Evolutionary conservation across 2,888 invertebrate genomes (phyloP), one percentile per base, ranked within the genome.

Genomic region (Hypomecis atomaria): DNA sequence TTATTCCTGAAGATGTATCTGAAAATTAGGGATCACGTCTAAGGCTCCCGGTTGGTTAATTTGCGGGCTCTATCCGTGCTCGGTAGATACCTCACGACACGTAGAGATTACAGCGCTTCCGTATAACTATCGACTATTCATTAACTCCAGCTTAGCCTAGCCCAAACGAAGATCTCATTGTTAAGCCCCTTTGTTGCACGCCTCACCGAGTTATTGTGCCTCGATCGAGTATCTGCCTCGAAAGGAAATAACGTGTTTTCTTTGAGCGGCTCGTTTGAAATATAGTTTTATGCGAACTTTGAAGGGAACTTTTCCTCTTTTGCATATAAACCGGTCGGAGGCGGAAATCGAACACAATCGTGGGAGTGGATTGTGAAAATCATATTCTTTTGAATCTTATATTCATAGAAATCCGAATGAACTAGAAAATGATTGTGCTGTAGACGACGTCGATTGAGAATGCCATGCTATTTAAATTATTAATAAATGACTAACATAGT

Each of bases 1-100:
- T 92, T 92, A 91, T 92, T 89, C 90, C 83, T 82, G 77, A 87
- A 89, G 89, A 92, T 90, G 90, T 92, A 92, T 92, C 91, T 90
- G 90, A 90, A 92, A 92, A 92, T 92, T 91, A 92, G 92, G 92
- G 91, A 92, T 92, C 91, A 91, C 88, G 84, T 83, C 86, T 82
- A 75, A 82, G 83, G 62, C 65, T 57, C 74, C 68, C 70, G 72
- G 74, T 73, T 79, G 88, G 88, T 87, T 90, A 90, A 90, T 90
- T 90, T 90, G 89, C 85, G 83, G 86, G 81, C 82, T 82, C 72
- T 78, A 69, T 67, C 71, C 75, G 71, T 71, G 75, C 47, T 23
- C 76, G 76, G 77, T 73, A 78, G 50, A 78, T 81, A 78, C 78
- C 76, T 76, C 81, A 82, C 81, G 81, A 76, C 77, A 81, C 81